phyloP scores from a whole-genome alignment of 2,797 vertebrate genomes.

The Tokudaia muenninki region DNA sequence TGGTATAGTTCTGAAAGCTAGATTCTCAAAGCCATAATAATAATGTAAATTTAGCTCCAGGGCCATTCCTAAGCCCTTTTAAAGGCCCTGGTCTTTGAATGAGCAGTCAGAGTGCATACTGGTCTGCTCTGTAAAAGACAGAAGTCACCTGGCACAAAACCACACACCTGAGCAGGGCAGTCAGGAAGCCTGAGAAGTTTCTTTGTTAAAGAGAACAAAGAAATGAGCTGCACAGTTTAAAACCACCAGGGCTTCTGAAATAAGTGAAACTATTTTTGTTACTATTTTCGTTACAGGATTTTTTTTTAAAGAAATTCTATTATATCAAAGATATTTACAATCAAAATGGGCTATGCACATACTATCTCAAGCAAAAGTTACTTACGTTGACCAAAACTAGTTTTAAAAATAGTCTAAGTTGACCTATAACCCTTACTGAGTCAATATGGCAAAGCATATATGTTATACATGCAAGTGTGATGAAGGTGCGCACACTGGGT shows the following conservation, averaged over 20 bases:
- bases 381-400: constrained; percentile 9
- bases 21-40: constrained; percentile 73
- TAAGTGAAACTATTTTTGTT: constrained; percentile 83
- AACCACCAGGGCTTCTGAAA: constrained; percentile 86
- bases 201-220: constrained; percentile 87
- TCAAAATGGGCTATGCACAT: constrained; percentile 48
- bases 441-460: background rate
- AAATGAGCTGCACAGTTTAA: constrained; percentile 85
- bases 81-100: constrained; percentile 81
- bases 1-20: constrained; percentile 47
- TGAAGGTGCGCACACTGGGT: background rate
- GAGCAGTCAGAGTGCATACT: constrained; percentile 78
- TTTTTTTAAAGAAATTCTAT: constrained; percentile 33
- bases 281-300: constrained; percentile 69
- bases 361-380: constrained; percentile 17
- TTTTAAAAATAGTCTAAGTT: constrained; percentile 15
- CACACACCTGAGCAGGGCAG: constrained; percentile 73
- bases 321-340: background rate
- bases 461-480: background rate
- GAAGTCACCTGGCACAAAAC: constrained; percentile 70
- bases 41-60: constrained; percentile 86
- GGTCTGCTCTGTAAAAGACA: constrained; percentile 69
- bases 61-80: constrained; percentile 72
- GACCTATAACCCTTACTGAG: background rate
- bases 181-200: constrained; percentile 84